Evolutionary conservation across 2,888 invertebrate species (phyloP).

Genomic region (Yponomeuta evonymella): DNA sequence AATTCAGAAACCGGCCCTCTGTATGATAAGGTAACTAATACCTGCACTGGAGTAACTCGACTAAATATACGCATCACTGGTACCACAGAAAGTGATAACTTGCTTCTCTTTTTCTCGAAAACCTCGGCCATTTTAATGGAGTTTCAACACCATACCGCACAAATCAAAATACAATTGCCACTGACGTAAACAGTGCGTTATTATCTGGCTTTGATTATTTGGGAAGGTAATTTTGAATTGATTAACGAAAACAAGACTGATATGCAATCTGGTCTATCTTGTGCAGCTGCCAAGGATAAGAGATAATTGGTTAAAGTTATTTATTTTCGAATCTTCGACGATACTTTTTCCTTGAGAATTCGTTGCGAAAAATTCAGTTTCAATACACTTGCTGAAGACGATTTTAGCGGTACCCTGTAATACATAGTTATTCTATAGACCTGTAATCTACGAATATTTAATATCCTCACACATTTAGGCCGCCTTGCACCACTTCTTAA

Average conservation of each 20-base stretch:
- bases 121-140: constrained; percentile 27
- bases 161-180: not conserved
- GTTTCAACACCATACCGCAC: not conserved
- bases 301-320: not conserved
- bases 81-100: constrained; percentile 43
- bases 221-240: not conserved
- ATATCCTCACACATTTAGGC: no score
- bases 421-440: no score
- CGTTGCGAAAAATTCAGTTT: no score
- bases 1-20: no score
- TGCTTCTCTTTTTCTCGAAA: constrained; percentile 28
- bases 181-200: not conserved
- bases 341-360: no score
- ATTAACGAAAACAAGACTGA: not conserved
- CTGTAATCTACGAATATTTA: no score
- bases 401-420: no score
- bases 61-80: constrained; percentile 57
- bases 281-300: not conserved
- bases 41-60: constrained; percentile 58
- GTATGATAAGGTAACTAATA: constrained; percentile 22
- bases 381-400: no score
- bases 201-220: not conserved
- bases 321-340: no score
- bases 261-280: not conserved
- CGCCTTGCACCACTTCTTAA: no score